These are phyloP conservation scores for Mya arenaria DNA, from an alignment of 1,140 invertebrate genomes.

Conservation along the genomic window DNA sequence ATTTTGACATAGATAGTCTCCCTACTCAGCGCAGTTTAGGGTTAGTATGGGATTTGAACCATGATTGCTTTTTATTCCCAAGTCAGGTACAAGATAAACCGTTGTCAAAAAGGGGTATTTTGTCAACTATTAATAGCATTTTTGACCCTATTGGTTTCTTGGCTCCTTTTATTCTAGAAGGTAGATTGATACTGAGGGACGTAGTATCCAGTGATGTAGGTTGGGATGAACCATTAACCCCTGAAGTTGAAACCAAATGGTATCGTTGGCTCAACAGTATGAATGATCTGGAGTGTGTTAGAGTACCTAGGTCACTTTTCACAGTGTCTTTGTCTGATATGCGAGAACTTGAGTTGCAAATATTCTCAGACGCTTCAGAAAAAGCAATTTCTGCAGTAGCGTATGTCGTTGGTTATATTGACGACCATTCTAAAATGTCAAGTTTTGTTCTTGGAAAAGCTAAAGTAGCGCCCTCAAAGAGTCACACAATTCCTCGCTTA, in stretches of 20 bases:
- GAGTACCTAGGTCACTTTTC: background rate
- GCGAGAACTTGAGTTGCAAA: conserved; percentile 67
- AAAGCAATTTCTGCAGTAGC: conserved; percentile 68
- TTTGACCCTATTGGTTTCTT: conserved; percentile 57
- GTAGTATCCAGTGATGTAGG: conserved; percentile 9
- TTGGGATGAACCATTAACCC: conserved; percentile 6
- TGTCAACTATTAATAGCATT: conserved; percentile 48
- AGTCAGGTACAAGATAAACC: conserved; percentile 40
- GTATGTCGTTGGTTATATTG: conserved; percentile 57
- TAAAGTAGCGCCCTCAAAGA: conserved; percentile 34
- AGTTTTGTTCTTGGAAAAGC: conserved; percentile 45
- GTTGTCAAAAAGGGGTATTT: conserved; percentile 44
- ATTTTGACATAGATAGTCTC: conserved; percentile 29
- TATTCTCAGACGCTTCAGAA: conserved; percentile 73
- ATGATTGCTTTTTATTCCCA: conserved; percentile 53
- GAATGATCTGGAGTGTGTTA: background rate
- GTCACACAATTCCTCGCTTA: conserved; percentile 40
- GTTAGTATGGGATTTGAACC: conserved; percentile 55
- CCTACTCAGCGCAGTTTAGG: conserved; percentile 57
- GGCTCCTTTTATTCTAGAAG: conserved; percentile 55
- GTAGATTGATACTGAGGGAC: conserved; percentile 56
- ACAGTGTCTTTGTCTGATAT: conserved; percentile 70
- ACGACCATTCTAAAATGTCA: background rate
- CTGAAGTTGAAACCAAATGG: conserved; percentile 17
- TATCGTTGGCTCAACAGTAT: background rate